Conservation (phyloP, 2,888 invertebrate species). For the Merodon equestris region DNA sequence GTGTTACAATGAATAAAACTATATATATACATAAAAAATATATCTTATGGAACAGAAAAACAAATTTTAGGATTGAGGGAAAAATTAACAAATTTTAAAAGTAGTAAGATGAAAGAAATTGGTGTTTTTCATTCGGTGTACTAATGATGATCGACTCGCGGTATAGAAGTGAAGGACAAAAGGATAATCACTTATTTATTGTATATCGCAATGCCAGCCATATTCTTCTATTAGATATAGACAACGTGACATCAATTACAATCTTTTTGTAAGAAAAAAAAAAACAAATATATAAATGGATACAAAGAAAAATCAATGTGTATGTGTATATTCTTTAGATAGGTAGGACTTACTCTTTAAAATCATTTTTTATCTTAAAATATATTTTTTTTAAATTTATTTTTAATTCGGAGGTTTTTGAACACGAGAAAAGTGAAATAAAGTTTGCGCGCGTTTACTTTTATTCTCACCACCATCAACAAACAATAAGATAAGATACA, state of each 20-base stretch:
- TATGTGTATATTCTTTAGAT: conserved; percentile 60
- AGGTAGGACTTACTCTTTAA: conserved; percentile 48
- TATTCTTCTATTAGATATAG: conserved; percentile 57
- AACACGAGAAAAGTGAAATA: conserved; percentile 15
- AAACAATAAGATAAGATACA: conserved; percentile 54
- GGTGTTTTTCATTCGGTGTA: conserved; percentile 43
- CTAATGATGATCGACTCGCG: conserved; percentile 38
- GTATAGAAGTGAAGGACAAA: conserved; percentile 2
- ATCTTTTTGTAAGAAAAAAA: conserved; percentile 32
- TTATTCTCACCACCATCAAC: conserved; percentile 24
- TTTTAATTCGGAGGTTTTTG: conserved; percentile 25
- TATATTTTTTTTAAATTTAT: conserved; percentile 1
- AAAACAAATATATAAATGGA: too few species aligned
- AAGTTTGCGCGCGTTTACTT: conserved; percentile 51
- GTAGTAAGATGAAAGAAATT: conserved; percentile 39
- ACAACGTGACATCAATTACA: conserved; percentile 51
- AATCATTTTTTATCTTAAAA: conserved; percentile 18
- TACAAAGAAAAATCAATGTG: background rate
- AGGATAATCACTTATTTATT: conserved; percentile 37
- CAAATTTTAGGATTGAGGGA: conserved; percentile 54
- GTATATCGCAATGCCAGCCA: conserved; percentile 66
- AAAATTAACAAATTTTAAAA: conserved; percentile 54
- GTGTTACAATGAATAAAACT: conserved; percentile 55
- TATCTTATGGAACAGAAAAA: conserved; percentile 21
- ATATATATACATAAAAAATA: conserved; percentile 28